These are phyloP conservation scores for Diaperis boleti DNA, from an alignment of 2,888 invertebrate genomes.

Conservation along the genomic window DNA sequence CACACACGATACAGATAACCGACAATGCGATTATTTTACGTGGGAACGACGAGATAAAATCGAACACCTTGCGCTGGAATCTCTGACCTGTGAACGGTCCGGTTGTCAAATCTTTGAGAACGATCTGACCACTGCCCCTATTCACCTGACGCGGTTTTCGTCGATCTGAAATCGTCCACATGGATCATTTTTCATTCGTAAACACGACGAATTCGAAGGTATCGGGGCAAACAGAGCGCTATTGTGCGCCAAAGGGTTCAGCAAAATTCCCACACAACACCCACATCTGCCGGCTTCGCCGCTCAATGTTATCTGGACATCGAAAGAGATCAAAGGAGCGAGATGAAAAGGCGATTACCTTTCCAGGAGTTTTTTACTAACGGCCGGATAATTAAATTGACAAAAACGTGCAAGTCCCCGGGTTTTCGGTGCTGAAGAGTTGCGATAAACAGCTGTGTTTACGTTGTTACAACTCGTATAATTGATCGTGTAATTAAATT, in stretches of 20 bases:
- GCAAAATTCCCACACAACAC: conserved; percentile 56
- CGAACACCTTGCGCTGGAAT: conserved; percentile 46
- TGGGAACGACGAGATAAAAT: conserved; percentile 48
- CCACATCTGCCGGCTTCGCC: conserved; percentile 52
- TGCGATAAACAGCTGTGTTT: no score
- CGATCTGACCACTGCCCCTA: conserved; percentile 43
- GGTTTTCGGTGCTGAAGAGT: no score
- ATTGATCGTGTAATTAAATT: no score
- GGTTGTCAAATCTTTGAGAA: conserved; percentile 48
- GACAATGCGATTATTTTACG: conserved; percentile 45
- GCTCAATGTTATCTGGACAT: conserved; percentile 44
- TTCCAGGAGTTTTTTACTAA: conserved; percentile 19
- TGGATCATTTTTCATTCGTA: conserved; percentile 48
- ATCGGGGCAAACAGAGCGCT: conserved; percentile 55
- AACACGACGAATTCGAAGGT: conserved; percentile 49
- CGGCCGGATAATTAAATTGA: not conserved
- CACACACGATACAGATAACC: conserved; percentile 37
- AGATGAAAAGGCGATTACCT: conserved; percentile 32
- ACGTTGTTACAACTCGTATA: no score
- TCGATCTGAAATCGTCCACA: not conserved
- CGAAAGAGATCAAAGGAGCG: conserved; percentile 39
- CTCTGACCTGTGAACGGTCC: conserved; percentile 47
- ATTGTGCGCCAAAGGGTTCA: conserved; percentile 54
- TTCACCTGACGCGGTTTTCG: conserved; percentile 23
- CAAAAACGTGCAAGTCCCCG: not conserved